Evolutionary conservation across 2,797 vertebrate species (phyloP), one percentile per base, ranked within the genome.

Genomic region (Diceros bicornis): DNA sequence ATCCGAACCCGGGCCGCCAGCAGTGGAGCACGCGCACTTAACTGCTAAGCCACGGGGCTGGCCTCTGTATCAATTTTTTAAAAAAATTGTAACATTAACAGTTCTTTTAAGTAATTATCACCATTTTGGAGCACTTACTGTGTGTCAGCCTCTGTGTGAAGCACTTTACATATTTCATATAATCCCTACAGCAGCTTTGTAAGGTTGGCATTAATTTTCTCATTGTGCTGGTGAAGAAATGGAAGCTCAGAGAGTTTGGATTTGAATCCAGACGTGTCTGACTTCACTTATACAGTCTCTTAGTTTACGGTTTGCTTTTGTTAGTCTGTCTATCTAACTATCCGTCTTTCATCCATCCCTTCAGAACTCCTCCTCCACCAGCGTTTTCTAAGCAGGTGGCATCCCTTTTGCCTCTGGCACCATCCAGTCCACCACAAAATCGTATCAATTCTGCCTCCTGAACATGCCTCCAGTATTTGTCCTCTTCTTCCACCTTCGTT

Each of bases 321-420:
- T 50, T 7, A 4, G 41, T 78, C 61, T 62, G 8, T 47, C 61
- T 87, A 21, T 47, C 18, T 17, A 6, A 21, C 29, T 16, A 0
- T 25, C 52, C 25, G 1, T 37, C 61, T 32, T 1, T 27, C 23
- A 3, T 25, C 21, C 4, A 0, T 16, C 29, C 34, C 59, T n/a
- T 64, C 29, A n/a, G 59, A 3, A 6, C 78, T 37, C 61, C 11
- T 20, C 20, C 61, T 34, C 23, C 25, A 9, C 23, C 6, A 25
- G 62, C 6, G 3, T 61, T 79, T 8, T 68, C 52, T 18, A 8
- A 79, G 37, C n/a, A 47, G 7, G 41, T 8, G 44, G 37, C 41
- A 32, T 20, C 34, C 27, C 3, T 2, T 50, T 27, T 20, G n/a
- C 37, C 13, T 32, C 14, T 23, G 50, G 32, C 41, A 47, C 17